A percentile compares a stretch with the other conserved stretches of the same genome.
phyloP scores from a whole-genome alignment of 1,140 invertebrate species.

The Meloidogyne exigua region DNA sequence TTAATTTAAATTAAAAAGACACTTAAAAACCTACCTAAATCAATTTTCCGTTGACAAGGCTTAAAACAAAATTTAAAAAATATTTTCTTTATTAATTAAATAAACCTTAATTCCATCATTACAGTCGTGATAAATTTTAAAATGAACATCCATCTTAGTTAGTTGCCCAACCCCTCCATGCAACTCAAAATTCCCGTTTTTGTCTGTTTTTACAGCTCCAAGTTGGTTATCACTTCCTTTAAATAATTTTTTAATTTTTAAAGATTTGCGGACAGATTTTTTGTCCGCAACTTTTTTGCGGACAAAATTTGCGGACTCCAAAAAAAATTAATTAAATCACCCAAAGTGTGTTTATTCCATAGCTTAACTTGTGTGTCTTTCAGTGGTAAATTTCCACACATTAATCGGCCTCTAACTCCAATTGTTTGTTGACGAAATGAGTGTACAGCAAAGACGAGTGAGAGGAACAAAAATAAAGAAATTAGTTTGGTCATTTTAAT shows the following conservation, averaged over 20 bases:
- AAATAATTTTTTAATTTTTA: not conserved
- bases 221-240: constrained; percentile 43
- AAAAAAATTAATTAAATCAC: constrained; percentile 13
- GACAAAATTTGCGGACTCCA: too few relatives aligned
- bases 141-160: constrained; percentile 33
- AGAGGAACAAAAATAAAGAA: not conserved
- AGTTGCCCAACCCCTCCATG: constrained; percentile 37
- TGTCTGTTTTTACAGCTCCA: constrained; percentile 40
- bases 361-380: constrained; percentile 41
- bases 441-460: not conserved
- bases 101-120: constrained; percentile 44
- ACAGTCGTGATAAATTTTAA: constrained; percentile 50
- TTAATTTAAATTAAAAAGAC: not conserved
- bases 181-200: constrained; percentile 35
- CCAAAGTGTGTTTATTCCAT: constrained; percentile 45
- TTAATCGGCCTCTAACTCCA: constrained; percentile 38
- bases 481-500: not conserved
- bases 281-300: not conserved
- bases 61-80: not conserved
- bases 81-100: not conserved
- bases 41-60: constrained; percentile 46
- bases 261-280: not conserved
- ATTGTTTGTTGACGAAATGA: constrained; percentile 45
- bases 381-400: constrained; percentile 39
- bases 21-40: constrained; percentile 27